A percentile compares a stretch with the other conserved stretches of the same genome.
phyloP scores from a whole-genome alignment of 1,140 invertebrate species.

The Pogonomyrmex californicus region DNA sequence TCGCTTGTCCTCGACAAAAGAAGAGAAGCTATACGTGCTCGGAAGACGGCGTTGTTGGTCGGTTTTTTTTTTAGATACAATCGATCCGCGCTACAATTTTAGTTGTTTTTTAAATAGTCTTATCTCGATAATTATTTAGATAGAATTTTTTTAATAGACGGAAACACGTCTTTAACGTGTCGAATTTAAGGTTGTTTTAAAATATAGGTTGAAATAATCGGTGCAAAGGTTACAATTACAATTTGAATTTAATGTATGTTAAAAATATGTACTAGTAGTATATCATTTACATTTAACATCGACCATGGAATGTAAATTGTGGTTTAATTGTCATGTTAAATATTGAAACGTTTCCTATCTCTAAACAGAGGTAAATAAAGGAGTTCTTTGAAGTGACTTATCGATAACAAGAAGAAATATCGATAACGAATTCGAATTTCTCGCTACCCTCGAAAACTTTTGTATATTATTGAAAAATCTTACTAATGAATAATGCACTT shows the following conservation, averaged over 20 bases:
- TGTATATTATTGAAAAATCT: neutral
- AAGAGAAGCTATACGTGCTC: constrained; percentile 23
- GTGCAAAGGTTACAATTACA: neutral
- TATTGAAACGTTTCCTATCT: neutral
- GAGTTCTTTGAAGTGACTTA: neutral
- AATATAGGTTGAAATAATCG: neutral
- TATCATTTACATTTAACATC: neutral
- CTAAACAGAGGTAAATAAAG: neutral
- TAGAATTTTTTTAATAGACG: neutral
- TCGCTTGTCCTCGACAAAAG: constrained; percentile 64
- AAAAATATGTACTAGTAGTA: neutral
- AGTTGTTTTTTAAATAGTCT: neutral
- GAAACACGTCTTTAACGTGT: neutral
- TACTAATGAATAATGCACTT: neutral
- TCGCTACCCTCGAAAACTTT: neutral
- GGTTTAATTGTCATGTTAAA: neutral
- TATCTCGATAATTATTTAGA: neutral
- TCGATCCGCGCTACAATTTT: neutral
- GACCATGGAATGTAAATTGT: neutral
- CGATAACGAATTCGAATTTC: neutral
- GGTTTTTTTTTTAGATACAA: neutral
- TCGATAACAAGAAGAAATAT: neutral
- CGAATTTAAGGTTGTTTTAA: neutral
- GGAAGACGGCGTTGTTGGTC: neutral
- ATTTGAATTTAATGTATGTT: neutral